These are phyloP conservation scores for Ictidomys tridecemlineatus DNA, from an alignment of 2,113 vertebrate genomes.

Conservation along the genomic window DNA sequence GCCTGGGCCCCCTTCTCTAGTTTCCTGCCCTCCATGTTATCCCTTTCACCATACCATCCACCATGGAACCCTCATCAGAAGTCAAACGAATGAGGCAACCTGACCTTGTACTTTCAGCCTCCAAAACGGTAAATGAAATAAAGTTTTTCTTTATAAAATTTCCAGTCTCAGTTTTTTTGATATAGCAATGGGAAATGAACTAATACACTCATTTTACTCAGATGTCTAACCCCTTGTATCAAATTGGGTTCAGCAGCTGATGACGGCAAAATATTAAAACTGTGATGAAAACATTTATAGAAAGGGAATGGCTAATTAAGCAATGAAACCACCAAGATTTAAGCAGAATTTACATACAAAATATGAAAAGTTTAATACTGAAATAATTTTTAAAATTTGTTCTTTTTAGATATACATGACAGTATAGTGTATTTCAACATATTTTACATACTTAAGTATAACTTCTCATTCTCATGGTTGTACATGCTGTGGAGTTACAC, in stretches of 20 bases:
- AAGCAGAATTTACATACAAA: neutral
- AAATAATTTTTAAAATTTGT: neutral
- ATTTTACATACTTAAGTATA: too few species aligned
- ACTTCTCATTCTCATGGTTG: too few species aligned
- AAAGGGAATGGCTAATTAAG: neutral
- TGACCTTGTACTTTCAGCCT: neutral
- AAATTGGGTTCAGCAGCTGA: neutral
- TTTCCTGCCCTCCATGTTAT: neutral
- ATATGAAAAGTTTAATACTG: neutral
- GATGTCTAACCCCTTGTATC: neutral
- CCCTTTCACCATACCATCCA: too few species aligned
- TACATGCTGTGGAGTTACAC: too few species aligned
- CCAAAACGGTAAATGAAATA: neutral
- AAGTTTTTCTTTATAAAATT: neutral
- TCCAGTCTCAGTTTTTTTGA: neutral
- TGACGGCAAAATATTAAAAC: neutral
- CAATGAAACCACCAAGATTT: neutral
- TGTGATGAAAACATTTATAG: neutral
- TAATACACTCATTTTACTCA: neutral
- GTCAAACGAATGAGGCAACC: too few species aligned
- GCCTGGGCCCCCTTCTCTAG: neutral
- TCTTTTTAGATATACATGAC: too few species aligned
- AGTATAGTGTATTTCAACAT: too few species aligned
- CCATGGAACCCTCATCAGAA: neutral
- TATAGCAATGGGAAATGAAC: neutral